These are phyloP conservation scores for Iphiclides podalirius DNA, from an alignment of 2,888 invertebrate species.

Conservation along the genomic window DNA sequence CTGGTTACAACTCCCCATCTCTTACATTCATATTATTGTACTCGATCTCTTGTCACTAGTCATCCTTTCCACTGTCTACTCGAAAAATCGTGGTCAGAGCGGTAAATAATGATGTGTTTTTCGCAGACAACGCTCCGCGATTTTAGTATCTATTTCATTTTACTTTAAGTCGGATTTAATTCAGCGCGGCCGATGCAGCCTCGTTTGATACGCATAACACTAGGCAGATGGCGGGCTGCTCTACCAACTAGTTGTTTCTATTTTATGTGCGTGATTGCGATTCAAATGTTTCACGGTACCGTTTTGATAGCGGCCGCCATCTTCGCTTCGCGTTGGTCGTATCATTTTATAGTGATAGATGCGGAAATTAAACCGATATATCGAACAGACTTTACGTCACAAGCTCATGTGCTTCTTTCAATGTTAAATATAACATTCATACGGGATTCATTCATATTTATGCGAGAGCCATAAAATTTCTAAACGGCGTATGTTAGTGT, in stretches of 20 bases:
- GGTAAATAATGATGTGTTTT: slow-evolving; percentile 21
- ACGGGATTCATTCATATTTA: no score
- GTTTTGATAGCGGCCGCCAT: slow-evolving; percentile 15
- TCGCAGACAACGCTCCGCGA: neutral
- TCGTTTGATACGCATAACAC: slow-evolving; percentile 23
- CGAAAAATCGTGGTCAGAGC: slow-evolving; percentile 22
- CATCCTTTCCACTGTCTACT: slow-evolving; percentile 22
- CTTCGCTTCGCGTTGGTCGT: slow-evolving; percentile 11
- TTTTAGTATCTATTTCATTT: neutral
- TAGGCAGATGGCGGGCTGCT: slow-evolving; percentile 12
- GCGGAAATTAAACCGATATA: no score
- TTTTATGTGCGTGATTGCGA: slow-evolving; percentile 22
- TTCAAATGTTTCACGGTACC: slow-evolving; percentile 19
- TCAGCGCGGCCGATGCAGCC: neutral
- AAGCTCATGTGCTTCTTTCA: no score
- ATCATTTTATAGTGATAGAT: neutral
- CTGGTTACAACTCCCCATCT: slow-evolving; percentile 10
- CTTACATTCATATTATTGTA: slow-evolving; percentile 19
- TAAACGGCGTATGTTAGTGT: no score
- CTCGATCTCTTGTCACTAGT: slow-evolving; percentile 18
- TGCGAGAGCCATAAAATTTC: no score
- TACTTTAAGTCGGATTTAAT: neutral
- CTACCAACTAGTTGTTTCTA: slow-evolving; percentile 18
- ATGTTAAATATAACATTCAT: no score
- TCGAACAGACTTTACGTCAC: no score